Base-by-base conservation (phyloP, 2,888 invertebrate species). In the Bellardia pandia region DNA sequence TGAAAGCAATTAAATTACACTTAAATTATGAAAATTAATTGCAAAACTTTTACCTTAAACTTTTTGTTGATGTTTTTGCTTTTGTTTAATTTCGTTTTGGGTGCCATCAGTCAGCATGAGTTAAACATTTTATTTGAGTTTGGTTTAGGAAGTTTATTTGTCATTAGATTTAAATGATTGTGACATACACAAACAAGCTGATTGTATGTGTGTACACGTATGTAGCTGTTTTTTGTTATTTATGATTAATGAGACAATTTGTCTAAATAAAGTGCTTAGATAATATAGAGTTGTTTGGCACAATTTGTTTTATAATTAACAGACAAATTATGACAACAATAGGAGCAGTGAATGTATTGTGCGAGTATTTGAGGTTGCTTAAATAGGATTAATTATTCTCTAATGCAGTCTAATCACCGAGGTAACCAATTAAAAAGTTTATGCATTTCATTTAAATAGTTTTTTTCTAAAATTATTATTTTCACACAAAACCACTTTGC, bases 21-120 rank as follows among this genome's bases (percentile, higher is more conserved):
- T 87, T 85, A 78, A 85, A 87, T 87, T 85, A 85, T 85, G 81
- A 81, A 81, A 87, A 87, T 81, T 87, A 87, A 87, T 87, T 87
- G 85, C 87, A 81, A 81, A 87, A 87, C 77, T 87, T 85, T 81
- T 87, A 60, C 37, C 81, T 62, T 45, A 66, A 23, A 75, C 68
- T 81, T 78, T 83, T 69, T 69, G n/a, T 51, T 78, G 60, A 14
- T 86, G 56, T 51, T 56, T 60, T 53, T 45, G 75, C 11, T 45
- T 3, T 45, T 45, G 45, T 45, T 11, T 69, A 66, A 40, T 66
- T 9, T 56, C 14, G 11, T 56, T 75, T 48, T 23, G 40, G 1
- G 30, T 72, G 80, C 13, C 64, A 58, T 66, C 40, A 74, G 16
- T 37, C 48, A 40, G 42, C 60, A 48, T 11, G 16, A 51, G 48